Conservation (phyloP, 2,113 vertebrate species). For the Capra hircus region DNA sequence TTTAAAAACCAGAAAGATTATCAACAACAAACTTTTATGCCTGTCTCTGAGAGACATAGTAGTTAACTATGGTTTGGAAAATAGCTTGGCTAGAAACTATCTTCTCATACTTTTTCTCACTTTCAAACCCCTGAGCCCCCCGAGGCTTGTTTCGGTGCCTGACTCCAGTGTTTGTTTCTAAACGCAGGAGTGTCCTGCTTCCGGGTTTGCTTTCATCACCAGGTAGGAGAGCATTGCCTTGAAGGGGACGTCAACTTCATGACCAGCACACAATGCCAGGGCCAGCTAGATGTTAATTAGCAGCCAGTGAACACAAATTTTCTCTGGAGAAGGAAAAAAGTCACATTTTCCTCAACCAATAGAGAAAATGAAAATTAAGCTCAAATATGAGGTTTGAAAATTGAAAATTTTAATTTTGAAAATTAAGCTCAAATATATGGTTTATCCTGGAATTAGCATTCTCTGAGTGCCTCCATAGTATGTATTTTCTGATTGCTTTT, state of each 20-base stretch:
- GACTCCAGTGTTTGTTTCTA: background rate
- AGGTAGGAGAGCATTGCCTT: background rate
- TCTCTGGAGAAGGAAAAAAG: background rate
- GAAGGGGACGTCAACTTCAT: background rate
- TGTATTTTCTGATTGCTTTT: background rate
- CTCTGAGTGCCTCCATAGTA: background rate
- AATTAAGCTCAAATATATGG: background rate
- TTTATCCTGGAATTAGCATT: background rate
- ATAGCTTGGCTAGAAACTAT: background rate
- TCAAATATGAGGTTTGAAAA: background rate
- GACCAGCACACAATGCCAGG: background rate
- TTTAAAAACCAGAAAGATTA: background rate
- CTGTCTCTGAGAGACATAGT: background rate
- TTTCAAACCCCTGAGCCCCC: background rate
- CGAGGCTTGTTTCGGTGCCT: accelerated
- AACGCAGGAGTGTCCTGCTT: accelerated
- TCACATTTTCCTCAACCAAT: background rate
- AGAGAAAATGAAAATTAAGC: background rate
- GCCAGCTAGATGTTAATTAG: background rate
- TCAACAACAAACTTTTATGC: background rate
- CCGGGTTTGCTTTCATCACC: background rate
- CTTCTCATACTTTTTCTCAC: background rate
- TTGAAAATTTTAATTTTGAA: background rate
- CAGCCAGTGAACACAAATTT: background rate
- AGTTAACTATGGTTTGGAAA: background rate